Percentiles rank a stretch among this genome's conserved stretches.
Evolutionary conservation across 2,113 vertebrate genomes (phyloP).

Genomic region (Nothocercus julius): DNA sequence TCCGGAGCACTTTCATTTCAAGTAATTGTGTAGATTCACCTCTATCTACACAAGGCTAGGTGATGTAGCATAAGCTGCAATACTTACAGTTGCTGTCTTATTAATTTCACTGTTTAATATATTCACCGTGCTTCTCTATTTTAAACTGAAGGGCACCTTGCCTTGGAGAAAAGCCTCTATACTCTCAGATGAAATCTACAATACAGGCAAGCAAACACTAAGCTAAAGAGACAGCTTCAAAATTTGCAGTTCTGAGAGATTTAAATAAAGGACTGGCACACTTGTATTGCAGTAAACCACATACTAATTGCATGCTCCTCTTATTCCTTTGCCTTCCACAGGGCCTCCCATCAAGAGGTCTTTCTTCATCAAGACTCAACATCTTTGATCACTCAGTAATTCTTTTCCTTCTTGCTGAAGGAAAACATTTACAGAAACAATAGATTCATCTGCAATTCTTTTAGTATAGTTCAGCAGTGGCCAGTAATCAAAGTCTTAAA

Average conservation of each 20-base stretch:
- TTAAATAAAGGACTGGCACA: not conserved
- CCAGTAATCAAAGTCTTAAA: not conserved
- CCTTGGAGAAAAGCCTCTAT: not conserved
- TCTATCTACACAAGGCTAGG: not conserved
- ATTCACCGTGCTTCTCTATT: conserved; percentile 9
- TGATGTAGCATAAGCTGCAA: not conserved
- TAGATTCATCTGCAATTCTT: not conserved
- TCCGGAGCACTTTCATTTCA: not conserved
- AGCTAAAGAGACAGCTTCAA: not conserved
- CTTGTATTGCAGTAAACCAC: not conserved
- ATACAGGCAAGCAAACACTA: conserved; percentile 10
- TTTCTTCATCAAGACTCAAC: not conserved
- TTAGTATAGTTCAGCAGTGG: not conserved
- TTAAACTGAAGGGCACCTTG: conserved; percentile 60
- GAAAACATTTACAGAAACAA: not conserved
- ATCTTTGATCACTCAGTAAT: conserved; percentile 6
- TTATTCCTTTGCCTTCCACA: not conserved
- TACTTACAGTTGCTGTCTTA: not conserved
- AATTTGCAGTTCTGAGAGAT: conserved; percentile 4
- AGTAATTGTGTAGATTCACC: not conserved
- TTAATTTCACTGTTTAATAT: not conserved
- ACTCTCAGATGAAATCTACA: conserved; percentile 4
- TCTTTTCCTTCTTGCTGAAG: conserved; percentile 1
- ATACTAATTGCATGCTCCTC: not conserved
- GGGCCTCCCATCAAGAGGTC: not conserved